A percentile compares a stretch with the other conserved stretches of the same genome.
phyloP scores from a whole-genome alignment of 2,888 invertebrate genomes.

The Pharmacophagus antenor region DNA sequence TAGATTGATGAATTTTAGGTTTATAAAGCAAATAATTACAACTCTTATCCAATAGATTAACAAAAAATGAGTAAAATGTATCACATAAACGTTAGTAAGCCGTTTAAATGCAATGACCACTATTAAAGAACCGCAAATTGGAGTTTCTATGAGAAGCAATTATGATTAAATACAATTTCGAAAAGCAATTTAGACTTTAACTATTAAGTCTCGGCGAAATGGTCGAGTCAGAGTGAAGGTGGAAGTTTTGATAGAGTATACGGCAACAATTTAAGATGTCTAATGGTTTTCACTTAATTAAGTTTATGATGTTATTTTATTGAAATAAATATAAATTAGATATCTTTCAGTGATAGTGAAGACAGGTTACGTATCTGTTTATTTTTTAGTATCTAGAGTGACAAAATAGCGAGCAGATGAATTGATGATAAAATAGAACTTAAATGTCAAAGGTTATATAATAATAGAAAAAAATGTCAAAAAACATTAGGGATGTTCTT shows the following conservation, averaged over 20 bases:
- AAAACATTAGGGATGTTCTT: too few species aligned
- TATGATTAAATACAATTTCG: conserved; percentile 14
- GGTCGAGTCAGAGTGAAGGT: neutral
- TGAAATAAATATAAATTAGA: neutral
- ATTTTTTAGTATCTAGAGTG: neutral
- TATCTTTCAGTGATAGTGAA: neutral
- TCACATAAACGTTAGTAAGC: conserved; percentile 6
- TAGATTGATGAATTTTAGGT: too few species aligned
- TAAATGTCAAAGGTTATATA: too few species aligned
- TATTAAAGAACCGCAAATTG: conserved; percentile 12
- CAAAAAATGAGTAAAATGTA: conserved; percentile 7
- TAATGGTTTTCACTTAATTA: neutral
- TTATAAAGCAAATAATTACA: neutral
- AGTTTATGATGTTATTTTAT: neutral
- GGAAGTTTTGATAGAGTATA: conserved; percentile 5
- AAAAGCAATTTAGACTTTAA: conserved; percentile 7
- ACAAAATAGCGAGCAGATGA: neutral
- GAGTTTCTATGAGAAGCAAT: conserved; percentile 14
- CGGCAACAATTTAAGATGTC: neutral
- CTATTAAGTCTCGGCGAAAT: conserved; percentile 2
- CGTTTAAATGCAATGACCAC: conserved; percentile 1
- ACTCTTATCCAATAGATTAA: neutral
- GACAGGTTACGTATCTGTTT: neutral
- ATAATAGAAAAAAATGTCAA: too few species aligned
- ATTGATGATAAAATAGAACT: too few species aligned